phyloP scores from a whole-genome alignment of 2,888 invertebrate genomes.

The Watsonalla binaria region DNA sequence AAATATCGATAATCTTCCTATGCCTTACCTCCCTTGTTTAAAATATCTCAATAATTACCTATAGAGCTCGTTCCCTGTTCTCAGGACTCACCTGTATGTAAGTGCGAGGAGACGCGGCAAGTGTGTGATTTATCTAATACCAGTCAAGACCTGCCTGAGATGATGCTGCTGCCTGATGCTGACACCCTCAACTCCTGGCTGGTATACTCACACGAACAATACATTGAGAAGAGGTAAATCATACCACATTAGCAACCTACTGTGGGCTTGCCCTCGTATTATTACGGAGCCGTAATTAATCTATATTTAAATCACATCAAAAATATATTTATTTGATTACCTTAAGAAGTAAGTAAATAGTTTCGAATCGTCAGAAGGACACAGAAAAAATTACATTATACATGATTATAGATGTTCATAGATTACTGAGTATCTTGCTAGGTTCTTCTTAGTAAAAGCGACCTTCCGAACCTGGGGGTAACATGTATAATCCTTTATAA shows the following conservation, averaged over 20 bases:
- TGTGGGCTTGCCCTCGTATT: too few relatives aligned
- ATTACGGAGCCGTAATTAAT: neutral
- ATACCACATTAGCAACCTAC: too few relatives aligned
- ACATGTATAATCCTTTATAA: too few relatives aligned
- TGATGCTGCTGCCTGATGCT: conserved; percentile 56
- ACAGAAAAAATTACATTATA: neutral
- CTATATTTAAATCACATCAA: neutral
- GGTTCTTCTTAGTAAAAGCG: too few relatives aligned
- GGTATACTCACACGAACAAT: conserved; percentile 67
- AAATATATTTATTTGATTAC: too few relatives aligned
- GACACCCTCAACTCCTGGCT: conserved; percentile 73
- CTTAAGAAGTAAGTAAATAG: too few relatives aligned
- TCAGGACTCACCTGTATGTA: conserved; percentile 72
- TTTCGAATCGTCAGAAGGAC: neutral
- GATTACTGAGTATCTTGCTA: too few relatives aligned
- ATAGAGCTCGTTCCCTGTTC: too few relatives aligned
- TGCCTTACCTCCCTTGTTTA: neutral
- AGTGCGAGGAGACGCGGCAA: conserved; percentile 56
- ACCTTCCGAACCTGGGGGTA: too few relatives aligned
- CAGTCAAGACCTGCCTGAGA: conserved; percentile 25
- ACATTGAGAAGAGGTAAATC: conserved; percentile 73
- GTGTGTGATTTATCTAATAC: conserved; percentile 36
- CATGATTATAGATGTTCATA: too few relatives aligned
- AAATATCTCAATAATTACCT: too few relatives aligned
- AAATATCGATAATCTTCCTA: too few relatives aligned